A percentile compares a stretch with the other conserved stretches of the same genome.
Evolutionary conservation across 2,113 vertebrate genomes (phyloP).

Genomic region (Sigmodon hispidus): DNA sequence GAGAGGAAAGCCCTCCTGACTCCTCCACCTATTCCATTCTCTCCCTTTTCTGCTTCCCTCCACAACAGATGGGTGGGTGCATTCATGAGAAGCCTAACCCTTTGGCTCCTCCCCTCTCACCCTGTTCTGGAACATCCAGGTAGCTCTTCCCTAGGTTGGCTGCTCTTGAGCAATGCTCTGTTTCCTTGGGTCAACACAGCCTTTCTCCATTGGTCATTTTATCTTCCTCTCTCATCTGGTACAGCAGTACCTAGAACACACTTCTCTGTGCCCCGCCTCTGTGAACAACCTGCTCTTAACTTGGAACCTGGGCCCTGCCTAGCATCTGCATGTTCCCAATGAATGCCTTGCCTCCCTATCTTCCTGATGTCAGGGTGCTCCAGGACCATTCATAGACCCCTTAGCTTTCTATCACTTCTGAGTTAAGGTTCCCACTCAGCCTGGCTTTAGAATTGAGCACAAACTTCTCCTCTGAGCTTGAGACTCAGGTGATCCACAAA

Average conservation of each 20-base stretch:
- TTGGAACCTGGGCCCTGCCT: rapidly evolving
- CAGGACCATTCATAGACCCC: rapidly evolving
- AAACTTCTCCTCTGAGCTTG: background rate
- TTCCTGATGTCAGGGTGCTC: background rate
- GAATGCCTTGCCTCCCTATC: background rate
- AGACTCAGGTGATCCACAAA: rapidly evolving
- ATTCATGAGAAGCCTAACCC: rapidly evolving
- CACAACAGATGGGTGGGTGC: background rate
- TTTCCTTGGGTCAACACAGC: too few species aligned
- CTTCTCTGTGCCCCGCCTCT: background rate
- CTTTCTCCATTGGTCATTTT: rapidly evolving
- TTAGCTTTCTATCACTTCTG: background rate
- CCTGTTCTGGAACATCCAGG: background rate
- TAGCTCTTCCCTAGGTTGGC: background rate
- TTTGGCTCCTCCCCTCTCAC: background rate
- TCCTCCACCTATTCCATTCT: rapidly evolving
- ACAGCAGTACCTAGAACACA: rapidly evolving
- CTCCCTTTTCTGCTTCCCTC: background rate
- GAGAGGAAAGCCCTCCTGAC: too few species aligned
- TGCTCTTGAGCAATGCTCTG: too few species aligned
- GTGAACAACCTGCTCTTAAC: background rate
- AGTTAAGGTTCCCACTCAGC: background rate
- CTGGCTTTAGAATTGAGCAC: background rate
- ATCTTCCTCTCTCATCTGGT: rapidly evolving
- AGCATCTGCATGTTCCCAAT: background rate